Evolutionary conservation across 2,797 vertebrate genomes (phyloP).

Genomic region (Babyrousa celebensis): DNA sequence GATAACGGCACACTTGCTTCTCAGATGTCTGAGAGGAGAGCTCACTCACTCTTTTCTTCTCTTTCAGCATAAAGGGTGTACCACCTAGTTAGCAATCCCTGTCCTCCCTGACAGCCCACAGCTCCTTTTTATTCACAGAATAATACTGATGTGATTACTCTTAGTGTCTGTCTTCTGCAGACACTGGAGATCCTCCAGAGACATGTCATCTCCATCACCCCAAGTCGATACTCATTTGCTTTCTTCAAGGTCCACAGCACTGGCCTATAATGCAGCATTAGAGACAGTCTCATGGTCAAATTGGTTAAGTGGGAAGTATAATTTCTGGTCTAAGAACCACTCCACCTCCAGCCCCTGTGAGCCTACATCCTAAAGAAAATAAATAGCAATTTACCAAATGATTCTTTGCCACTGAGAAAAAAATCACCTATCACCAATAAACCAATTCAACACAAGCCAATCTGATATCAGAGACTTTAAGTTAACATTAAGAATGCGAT

Average conservation of each 20-base stretch:
- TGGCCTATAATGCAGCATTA: conserved; percentile 19
- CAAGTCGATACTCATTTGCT: conserved; percentile 85
- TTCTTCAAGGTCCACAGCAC: conserved; percentile 82
- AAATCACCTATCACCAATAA: conserved; percentile 80
- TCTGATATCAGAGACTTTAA: conserved; percentile 71
- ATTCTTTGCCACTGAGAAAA: conserved; percentile 84
- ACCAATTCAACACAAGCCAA: conserved; percentile 61
- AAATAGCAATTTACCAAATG: conserved; percentile 81
- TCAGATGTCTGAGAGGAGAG: background rate
- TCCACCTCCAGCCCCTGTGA: background rate
- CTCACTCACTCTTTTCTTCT: background rate
- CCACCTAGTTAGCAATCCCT: conserved; percentile 47
- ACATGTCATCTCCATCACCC: conserved; percentile 68
- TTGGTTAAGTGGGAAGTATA: conserved; percentile 49
- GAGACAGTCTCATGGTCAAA: conserved; percentile 54
- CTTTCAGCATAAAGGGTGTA: conserved; percentile 46
- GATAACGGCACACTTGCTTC: background rate
- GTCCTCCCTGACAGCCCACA: conserved; percentile 3
- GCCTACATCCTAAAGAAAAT: conserved; percentile 70
- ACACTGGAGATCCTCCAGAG: conserved; percentile 73
- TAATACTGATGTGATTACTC: conserved; percentile 82
- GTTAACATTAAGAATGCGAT: conserved; percentile 65
- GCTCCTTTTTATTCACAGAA: conserved; percentile 81
- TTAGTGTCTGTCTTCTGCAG: conserved; percentile 83
- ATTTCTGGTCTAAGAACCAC: conserved; percentile 32